Base-by-base conservation (phyloP, 2,113 vertebrate species). In the Saccopteryx leptura region DNA sequence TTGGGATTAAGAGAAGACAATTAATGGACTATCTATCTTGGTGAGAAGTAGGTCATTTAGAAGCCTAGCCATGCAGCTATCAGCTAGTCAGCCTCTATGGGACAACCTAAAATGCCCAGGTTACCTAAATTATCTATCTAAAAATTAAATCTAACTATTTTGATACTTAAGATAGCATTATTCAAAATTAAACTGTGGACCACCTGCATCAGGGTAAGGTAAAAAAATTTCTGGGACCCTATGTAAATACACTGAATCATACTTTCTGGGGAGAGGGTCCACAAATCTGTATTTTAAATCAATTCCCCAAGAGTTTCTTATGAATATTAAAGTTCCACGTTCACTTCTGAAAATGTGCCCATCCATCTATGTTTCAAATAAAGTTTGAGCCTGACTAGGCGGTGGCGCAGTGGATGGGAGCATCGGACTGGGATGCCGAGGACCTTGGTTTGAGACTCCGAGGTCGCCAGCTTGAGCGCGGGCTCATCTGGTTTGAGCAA, bases 91-190 rank as follows among this genome's bases (percentile, higher is more conserved):
- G 88, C 14, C n/a, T 54, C 18, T 56, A 39, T 15, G 5, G 76
- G 75, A 88, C 10, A 93, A 66, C 21, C 12, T 88, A 26, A 90
- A 95, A 87, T 54, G 52, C 17, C 72, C n/a, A 26, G 83, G 28
- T 79, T 79, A 93, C 31, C 75, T 96, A 90, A 94, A 92, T 83
- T 60, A 82, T 4, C 48, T 65, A 60, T 9, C 7, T 33, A 46
- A 65, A 81, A 92, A 92, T 75, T 92, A 94, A 96, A 89, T 90
- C 48, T 79, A 56, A 94, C 66, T 87, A 83, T 92, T 94, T 90
- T 72, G 92, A 95, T 68, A 87, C 12, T 56, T 31, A 91, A 88
- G 66, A 80, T 6, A 90, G 50, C 68, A 84, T 60, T 66, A 95
- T 5, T 95, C 74, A 90, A 81, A 88, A 68, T 54, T 81, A 84